Evolutionary conservation across 2,113 vertebrate species (phyloP), one percentile per base, ranked within the genome.

Genomic region (Myrmecophaga tridactyla): DNA sequence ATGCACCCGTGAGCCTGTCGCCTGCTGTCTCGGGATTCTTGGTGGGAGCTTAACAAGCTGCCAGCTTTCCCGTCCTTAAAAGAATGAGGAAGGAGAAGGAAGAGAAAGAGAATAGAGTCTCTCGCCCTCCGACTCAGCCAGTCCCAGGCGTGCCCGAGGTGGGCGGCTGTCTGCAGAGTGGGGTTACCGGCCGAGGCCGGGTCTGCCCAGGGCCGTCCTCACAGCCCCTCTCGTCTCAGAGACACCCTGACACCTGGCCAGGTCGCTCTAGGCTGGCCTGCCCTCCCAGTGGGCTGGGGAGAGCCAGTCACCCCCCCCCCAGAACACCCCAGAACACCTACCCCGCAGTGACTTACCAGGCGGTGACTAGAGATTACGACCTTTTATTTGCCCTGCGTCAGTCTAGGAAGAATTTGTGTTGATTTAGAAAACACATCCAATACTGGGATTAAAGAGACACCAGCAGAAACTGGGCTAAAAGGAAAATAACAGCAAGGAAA

Each of bases 331-430:
- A 56, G 18, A 15, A 56, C 17, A 4, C 70, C 7, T 2, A 10
- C 34, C 62, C 0, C 4, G 48, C 41, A 48, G 27, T 20, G 48
- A 31, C 17, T 88, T 82, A 43, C 82, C 18, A 36, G 67, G 29
- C 63, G 89, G 29, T 92, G n/a, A 60, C n/a, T 78, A 31, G 85
- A 87, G 95, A 73, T 72, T 78, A 75, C 46, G 48, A 9, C 46
- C 13, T 12, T 91, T 46, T 80, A 9, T 91, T 95, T 91, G 58
- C 62, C n/a, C 27, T 72, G 60, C 95, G 85, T 85, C 4, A 4
- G 51, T 91, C 34, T 27, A 62, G 90, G 76, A 63, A 82, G 90
- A 60, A 89, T 94, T 95, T 87, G 60, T 53, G 58, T 69, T 81
- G 73, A 51, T 53, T 86, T 97, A 43, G 29, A 86, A 77, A 89